These are phyloP conservation scores for Centropyge bicolor DNA, from an alignment of 2,797 vertebrate species.

Conservation along the genomic window DNA sequence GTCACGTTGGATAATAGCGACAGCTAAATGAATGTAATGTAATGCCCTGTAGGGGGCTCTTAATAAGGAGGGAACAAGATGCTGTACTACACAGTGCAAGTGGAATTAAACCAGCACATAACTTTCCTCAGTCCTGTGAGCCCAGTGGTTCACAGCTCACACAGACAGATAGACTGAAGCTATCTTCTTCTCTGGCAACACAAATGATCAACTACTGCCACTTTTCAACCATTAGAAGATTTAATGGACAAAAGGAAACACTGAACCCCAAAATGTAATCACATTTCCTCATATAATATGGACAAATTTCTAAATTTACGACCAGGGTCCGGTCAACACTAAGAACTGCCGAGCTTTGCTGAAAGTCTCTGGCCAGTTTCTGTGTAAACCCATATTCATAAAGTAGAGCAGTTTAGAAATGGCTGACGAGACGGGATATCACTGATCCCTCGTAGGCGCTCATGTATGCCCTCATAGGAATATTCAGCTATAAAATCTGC, in stretches of 20 bases:
- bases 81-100: neutral
- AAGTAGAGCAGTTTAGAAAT: neutral
- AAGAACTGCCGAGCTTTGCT: neutral
- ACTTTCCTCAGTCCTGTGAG: neutral
- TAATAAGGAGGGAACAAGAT: too few relatives aligned
- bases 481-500: neutral
- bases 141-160: neutral
- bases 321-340: neutral
- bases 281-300: neutral
- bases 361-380: neutral
- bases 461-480: neutral
- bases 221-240: neutral
- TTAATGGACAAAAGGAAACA: neutral
- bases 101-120: neutral
- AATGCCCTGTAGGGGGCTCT: too few relatives aligned
- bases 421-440: neutral
- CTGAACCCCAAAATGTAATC: neutral
- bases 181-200: constrained; percentile 2
- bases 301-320: neutral
- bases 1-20: too few relatives aligned
- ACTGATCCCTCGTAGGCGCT: neutral
- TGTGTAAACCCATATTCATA: constrained; percentile 9
- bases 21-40: too few relatives aligned
- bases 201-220: constrained; percentile 1
- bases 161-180: neutral